A percentile compares a stretch with the other conserved stretches of the same genome.
These are phyloP conservation scores for Perithous albicinctus DNA, from an alignment of 2,888 invertebrate species.

Conservation along the genomic window DNA sequence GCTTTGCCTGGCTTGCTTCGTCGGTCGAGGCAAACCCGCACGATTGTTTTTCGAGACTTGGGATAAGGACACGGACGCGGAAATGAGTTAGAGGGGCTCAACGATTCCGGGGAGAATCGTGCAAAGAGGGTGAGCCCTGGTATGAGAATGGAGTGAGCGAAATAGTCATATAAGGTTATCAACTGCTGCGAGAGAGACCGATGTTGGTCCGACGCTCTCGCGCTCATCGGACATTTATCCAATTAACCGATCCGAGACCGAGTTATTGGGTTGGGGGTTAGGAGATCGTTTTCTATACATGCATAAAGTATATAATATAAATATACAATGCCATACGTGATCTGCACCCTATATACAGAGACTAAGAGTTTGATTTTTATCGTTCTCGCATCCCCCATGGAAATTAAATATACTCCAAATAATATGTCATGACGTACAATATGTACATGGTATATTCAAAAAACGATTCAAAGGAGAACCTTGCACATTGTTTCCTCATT, in stretches of 20 bases:
- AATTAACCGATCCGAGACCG: conserved; percentile 82
- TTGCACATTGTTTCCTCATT: no score
- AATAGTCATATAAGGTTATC: conserved; percentile 44
- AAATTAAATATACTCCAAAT: no score
- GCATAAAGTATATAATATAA: conserved; percentile 11
- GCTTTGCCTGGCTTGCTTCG: conserved; percentile 23
- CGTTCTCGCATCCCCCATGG: background rate
- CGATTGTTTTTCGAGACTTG: conserved; percentile 79
- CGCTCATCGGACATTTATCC: conserved; percentile 84
- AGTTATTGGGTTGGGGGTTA: conserved; percentile 29
- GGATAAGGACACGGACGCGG: conserved; percentile 78
- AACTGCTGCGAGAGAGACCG: conserved; percentile 68
- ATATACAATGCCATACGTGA: background rate
- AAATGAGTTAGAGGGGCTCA: conserved; percentile 75
- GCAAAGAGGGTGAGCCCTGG: conserved; percentile 65
- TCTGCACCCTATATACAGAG: background rate
- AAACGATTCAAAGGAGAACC: no score
- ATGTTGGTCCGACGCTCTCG: conserved; percentile 74
- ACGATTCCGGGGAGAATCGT: conserved; percentile 71
- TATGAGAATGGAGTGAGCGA: conserved; percentile 59
- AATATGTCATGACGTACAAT: no score
- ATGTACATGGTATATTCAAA: no score
- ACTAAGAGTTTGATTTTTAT: background rate
- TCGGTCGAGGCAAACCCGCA: conserved; percentile 65
- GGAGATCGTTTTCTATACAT: conserved; percentile 23